Evolutionary conservation across 2,797 vertebrate genomes (phyloP), one percentile per base, ranked within the genome.

Genomic region (Champsocephalus esox): DNA sequence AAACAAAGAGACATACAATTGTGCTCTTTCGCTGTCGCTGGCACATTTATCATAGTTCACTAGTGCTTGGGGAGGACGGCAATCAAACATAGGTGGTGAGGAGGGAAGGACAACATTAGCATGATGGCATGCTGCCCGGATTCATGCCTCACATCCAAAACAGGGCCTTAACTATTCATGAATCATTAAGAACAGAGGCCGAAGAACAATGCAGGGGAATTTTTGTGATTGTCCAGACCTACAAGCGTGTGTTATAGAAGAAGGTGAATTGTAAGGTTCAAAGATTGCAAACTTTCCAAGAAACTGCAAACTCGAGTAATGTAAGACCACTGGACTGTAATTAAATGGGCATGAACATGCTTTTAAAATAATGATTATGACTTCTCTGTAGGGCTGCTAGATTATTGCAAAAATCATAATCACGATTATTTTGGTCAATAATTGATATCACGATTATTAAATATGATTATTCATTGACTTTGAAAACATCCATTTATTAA

Each of bases 1-100:
- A 75, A 88, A 69, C 67, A 80, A 84, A 76, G 46, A 79, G 56
- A 13, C 57, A 32, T 56, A 50, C 65, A 71, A 67, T 59, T 55
- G 61, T 41, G 67, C 21, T 61, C 75, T 60, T 51, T 57, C 10
- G 6, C 71, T 4, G 59, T 32, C 3, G 4, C 64, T 13, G 44
- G 59, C 17, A 34, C 68, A 76, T 89, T 84, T 21, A 79, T 88
- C 66, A 84, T 60, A 11, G 46, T 51, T 82, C 48, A 66, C 41
- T 52, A 12, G 32, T 59, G 50, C 65, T 32, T 3, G 16, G 19
- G 70, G 62, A 62, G 48, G 61, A 58, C 17, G 17, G 61, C 67
- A 80, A 84, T 82, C 60, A 60, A 72, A n/a, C 7, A 8, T 5
- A 41, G 62, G 12, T 17, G 10, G 38, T 1, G 57, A n/a, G 34